phyloP scores from a whole-genome alignment of 1,140 invertebrate genomes.

The Diachasmimorpha longicaudata region DNA sequence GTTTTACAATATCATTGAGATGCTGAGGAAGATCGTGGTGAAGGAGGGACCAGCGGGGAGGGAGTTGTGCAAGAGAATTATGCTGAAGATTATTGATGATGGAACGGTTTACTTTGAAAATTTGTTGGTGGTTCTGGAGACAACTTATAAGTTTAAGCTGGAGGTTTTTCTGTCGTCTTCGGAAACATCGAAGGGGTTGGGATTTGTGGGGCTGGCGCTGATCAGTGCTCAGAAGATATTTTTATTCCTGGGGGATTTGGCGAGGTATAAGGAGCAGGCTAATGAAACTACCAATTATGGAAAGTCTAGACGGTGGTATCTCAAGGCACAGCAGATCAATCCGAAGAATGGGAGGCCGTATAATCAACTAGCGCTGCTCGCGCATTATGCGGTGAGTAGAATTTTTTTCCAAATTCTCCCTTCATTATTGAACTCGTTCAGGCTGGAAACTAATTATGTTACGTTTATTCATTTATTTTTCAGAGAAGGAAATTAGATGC shows the following conservation, averaged over 20 bases:
- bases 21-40: conserved; percentile 72
- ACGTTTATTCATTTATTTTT: neutral
- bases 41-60: conserved; percentile 60
- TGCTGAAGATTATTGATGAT: conserved; percentile 80
- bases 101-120: conserved; percentile 80
- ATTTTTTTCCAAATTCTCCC: neutral
- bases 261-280: conserved; percentile 85
- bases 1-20: conserved; percentile 90
- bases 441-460: too few relatives aligned
- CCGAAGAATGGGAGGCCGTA: conserved; percentile 95
- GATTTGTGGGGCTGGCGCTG: conserved; percentile 76
- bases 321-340: conserved; percentile 91
- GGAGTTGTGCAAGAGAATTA: conserved; percentile 69
- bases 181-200: conserved; percentile 68
- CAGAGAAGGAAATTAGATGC: conserved; percentile 93
- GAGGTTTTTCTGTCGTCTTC: conserved; percentile 61
- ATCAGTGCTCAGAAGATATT: conserved; percentile 87
- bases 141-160: conserved; percentile 76
- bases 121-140: conserved; percentile 76
- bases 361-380: conserved; percentile 92
- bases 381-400: conserved; percentile 83
- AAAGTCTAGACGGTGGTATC: conserved; percentile 88
- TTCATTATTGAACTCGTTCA: neutral
- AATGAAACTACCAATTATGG: conserved; percentile 85
- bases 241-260: conserved; percentile 89